A percentile compares a stretch with the other conserved stretches of the same genome.
Conservation (phyloP, 1,140 invertebrate genomes). For the Polypedilum pembai region DNA sequence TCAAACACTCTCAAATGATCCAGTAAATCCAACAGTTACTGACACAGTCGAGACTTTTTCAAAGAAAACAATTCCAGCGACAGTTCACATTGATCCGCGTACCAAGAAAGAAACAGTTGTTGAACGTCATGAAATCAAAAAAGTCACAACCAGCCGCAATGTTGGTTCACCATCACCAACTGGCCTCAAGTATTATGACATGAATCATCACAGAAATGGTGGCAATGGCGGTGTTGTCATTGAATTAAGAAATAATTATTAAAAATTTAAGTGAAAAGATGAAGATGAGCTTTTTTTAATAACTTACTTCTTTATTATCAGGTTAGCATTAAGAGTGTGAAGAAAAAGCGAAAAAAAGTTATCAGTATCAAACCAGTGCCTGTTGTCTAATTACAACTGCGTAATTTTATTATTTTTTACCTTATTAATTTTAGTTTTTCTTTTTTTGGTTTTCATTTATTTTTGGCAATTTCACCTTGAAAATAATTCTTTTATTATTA, state of each 20-base stretch:
- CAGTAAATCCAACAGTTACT: constrained; percentile 53
- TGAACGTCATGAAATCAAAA: constrained; percentile 59
- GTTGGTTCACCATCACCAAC: constrained; percentile 42
- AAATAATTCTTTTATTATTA: background rate
- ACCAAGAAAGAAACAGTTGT: constrained; percentile 50
- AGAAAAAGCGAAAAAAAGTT: background rate
- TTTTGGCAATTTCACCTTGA: too few relatives aligned
- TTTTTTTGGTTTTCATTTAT: background rate
- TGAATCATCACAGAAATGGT: constrained; percentile 31
- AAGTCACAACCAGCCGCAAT: constrained; percentile 55
- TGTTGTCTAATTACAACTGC: background rate
- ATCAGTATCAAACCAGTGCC: constrained; percentile 1
- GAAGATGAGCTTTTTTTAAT: background rate
- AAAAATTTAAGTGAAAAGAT: background rate
- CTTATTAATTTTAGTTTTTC: background rate
- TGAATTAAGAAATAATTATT: constrained; percentile 43
- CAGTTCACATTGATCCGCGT: constrained; percentile 46
- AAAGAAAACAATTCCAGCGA: constrained; percentile 56
- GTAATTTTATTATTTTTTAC: background rate
- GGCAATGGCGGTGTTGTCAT: constrained; percentile 45
- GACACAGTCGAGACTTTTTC: constrained; percentile 59
- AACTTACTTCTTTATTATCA: background rate
- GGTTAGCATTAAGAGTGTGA: background rate
- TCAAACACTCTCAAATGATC: constrained; percentile 55
- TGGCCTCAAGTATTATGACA: constrained; percentile 32